Conservation (phyloP, 2,797 vertebrate species). For the Intellagama lesueurii region DNA sequence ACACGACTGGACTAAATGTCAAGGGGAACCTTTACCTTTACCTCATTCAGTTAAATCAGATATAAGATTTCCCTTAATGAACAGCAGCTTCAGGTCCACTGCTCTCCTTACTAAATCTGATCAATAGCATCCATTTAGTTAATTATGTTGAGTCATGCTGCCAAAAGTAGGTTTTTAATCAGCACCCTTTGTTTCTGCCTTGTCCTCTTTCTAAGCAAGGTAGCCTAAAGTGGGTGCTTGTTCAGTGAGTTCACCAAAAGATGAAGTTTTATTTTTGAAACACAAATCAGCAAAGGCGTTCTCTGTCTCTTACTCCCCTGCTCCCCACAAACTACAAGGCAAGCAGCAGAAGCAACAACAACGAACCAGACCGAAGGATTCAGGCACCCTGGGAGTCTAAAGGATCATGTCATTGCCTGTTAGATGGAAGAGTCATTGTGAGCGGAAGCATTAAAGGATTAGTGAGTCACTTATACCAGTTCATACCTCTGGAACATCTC, state of each 20-base stretch:
- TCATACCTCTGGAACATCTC: slow-evolving; percentile 58
- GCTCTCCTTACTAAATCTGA: not conserved
- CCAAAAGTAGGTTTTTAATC: slow-evolving; percentile 32
- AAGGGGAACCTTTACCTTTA: too few species aligned
- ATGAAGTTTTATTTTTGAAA: slow-evolving; percentile 14
- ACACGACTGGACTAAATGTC: too few species aligned
- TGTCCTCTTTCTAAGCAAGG: slow-evolving; percentile 3
- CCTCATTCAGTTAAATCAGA: not conserved
- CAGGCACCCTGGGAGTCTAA: slow-evolving; percentile 8
- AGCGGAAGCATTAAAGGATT: slow-evolving; percentile 73
- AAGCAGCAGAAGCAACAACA: not conserved
- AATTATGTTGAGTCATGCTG: slow-evolving; percentile 1
- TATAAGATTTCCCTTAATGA: slow-evolving; percentile 23
- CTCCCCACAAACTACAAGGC: not conserved
- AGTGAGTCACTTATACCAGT: slow-evolving; percentile 66
- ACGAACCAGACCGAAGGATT: slow-evolving; percentile 30
- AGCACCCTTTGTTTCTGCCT: slow-evolving; percentile 8
- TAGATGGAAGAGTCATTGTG: slow-evolving; percentile 58
- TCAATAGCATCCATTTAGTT: slow-evolving; percentile 33
- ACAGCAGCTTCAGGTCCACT: slow-evolving; percentile 32
- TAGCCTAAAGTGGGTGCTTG: not conserved
- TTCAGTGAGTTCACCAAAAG: not conserved
- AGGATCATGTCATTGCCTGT: slow-evolving; percentile 67
- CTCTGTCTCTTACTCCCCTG: not conserved
- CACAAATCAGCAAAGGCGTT: not conserved